Conservation (phyloP, 2,888 invertebrate genomes). For the Meghimatium bilineatum region DNA sequence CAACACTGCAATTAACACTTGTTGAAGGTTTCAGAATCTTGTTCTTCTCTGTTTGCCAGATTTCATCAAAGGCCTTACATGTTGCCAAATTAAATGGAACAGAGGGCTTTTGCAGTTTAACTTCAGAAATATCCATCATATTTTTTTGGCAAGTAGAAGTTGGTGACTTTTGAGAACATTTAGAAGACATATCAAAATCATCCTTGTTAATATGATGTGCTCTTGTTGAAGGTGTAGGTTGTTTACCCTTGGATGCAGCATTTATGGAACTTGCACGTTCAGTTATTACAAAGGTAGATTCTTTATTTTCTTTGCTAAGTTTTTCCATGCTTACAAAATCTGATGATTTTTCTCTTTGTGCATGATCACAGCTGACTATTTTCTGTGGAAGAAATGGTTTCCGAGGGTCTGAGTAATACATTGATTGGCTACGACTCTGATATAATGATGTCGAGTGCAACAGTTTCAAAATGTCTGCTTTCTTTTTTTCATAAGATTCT, state of each 20-base stretch:
- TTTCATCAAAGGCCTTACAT: background rate
- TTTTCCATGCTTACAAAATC: background rate
- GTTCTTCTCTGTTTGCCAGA: slow-evolving; percentile 25
- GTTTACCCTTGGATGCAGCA: background rate
- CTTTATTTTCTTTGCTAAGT: background rate
- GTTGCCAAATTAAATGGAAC: background rate
- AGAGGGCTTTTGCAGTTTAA: background rate
- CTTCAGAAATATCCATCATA: background rate
- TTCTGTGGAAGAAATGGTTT: background rate
- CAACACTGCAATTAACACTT: background rate
- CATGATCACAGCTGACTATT: background rate
- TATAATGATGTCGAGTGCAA: slow-evolving; percentile 22
- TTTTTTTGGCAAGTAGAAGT: background rate
- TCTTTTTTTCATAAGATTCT: slow-evolving; percentile 31
- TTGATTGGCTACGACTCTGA: slow-evolving; percentile 1
- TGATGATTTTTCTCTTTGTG: background rate
- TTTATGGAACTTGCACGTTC: background rate
- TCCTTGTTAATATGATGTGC: background rate
- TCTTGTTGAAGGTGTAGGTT: background rate
- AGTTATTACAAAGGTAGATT: background rate
- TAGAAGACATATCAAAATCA: too few species aligned
- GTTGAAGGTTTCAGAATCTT: background rate
- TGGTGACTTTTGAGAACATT: background rate
- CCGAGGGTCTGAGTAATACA: slow-evolving; percentile 5
- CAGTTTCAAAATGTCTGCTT: slow-evolving; percentile 29